Percentiles rank a stretch among this genome's conserved stretches.
Evolutionary conservation across 2,113 vertebrate species (phyloP).

Genomic region (Engraulis encrasicolus): DNA sequence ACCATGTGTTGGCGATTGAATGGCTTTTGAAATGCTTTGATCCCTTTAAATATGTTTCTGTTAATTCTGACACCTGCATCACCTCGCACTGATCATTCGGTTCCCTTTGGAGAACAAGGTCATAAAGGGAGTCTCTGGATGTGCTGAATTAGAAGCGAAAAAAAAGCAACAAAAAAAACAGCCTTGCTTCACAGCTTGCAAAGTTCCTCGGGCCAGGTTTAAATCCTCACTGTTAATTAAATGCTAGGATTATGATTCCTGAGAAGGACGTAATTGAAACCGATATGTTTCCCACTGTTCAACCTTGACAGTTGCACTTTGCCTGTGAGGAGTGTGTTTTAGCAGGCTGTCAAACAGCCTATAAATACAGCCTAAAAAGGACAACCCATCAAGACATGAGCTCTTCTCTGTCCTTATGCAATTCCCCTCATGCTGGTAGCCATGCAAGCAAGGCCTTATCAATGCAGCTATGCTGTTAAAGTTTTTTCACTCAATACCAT

Average conservation of each 20-base stretch:
- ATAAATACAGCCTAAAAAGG: too few relatives aligned
- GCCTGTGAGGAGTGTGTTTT: too few relatives aligned
- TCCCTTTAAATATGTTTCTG: neutral
- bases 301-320: neutral
- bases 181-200: neutral
- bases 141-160: neutral
- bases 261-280: neutral
- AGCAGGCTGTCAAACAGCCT: too few relatives aligned
- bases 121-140: neutral
- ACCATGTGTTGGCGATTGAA: neutral
- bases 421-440: too few relatives aligned
- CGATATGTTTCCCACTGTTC: neutral
- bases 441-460: too few relatives aligned
- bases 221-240: neutral
- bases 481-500: too few relatives aligned
- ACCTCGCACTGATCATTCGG: neutral
- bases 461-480: too few relatives aligned
- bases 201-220: neutral
- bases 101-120: neutral
- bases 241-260: neutral
- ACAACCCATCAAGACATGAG: too few relatives aligned
- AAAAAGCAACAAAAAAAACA: too few relatives aligned
- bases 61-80: neutral
- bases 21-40: neutral
- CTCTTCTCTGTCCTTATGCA: too few relatives aligned